phyloP scores from a whole-genome alignment of 2,888 invertebrate genomes.

The Drosophila limbata region DNA sequence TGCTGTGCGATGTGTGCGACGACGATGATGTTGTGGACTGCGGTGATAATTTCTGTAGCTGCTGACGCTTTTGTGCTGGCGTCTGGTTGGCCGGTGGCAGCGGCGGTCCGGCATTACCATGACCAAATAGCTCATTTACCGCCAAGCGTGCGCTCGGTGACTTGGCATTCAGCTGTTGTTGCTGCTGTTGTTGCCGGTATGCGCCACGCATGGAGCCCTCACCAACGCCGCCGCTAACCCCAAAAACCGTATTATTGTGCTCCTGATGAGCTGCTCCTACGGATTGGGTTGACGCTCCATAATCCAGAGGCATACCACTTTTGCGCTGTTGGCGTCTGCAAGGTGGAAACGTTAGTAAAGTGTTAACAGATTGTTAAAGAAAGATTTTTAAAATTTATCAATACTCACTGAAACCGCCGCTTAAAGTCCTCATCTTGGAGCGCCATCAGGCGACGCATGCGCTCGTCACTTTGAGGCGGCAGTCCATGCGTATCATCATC shows the following conservation, averaged over 20 bases:
- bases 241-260: constrained; percentile 81
- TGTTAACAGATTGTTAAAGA: background rate
- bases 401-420: constrained; percentile 83
- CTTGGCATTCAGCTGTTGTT: constrained; percentile 66
- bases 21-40: constrained; percentile 83
- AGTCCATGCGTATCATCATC: constrained; percentile 74
- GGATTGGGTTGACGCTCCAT: constrained; percentile 60
- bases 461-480: constrained; percentile 82
- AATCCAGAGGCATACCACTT: constrained; percentile 72
- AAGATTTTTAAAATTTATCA: background rate
- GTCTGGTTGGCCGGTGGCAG: constrained; percentile 84
- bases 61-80: constrained; percentile 82
- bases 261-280: constrained; percentile 62
- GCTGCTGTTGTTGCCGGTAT: constrained; percentile 62
- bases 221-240: constrained; percentile 84
- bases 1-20: constrained; percentile 78
- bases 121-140: constrained; percentile 82
- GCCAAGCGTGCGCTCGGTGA: constrained; percentile 83
- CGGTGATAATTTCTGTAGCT: constrained; percentile 80
- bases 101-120: constrained; percentile 75
- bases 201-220: constrained; percentile 82
- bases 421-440: constrained; percentile 83
- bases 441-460: constrained; percentile 83
- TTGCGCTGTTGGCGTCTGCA: constrained; percentile 81
- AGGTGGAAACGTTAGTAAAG: background rate